Conservation (phyloP, 53 echinoderm and acorn worm species). For the Antedon mediterranea region DNA sequence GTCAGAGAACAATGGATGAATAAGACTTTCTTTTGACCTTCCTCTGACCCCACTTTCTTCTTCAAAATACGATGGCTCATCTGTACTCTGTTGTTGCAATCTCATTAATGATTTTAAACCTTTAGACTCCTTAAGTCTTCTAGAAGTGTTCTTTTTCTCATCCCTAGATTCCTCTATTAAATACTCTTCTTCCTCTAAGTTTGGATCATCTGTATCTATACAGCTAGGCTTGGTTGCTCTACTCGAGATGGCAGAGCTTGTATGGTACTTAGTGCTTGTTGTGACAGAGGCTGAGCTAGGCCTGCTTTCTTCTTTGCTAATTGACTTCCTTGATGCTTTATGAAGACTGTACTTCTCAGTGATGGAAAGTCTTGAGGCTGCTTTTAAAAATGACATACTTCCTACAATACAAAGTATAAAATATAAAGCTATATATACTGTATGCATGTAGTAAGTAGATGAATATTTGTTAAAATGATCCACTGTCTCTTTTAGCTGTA, state of each 20-base stretch:
- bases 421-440: no score
- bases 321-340: conserved; percentile 14
- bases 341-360: conserved; percentile 56
- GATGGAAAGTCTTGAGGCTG: conserved; percentile 40
- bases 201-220: background rate
- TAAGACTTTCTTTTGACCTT: background rate
- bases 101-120: background rate
- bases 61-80: background rate
- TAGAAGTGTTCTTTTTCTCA: background rate
- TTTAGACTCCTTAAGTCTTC: background rate
- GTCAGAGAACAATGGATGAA: conserved; percentile 3
- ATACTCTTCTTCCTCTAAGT: background rate
- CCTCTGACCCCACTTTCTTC: background rate
- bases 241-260: background rate
- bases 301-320: background rate
- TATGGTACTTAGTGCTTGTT: background rate
- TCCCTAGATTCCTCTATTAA: background rate
- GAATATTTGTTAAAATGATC: no score
- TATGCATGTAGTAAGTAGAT: no score
- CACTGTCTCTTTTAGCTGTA: no score
- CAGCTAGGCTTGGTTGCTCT: background rate
- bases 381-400: conserved; percentile 27
- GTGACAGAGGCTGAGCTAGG: background rate
- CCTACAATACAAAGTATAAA: background rate
- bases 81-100: background rate